Evolutionary conservation across 2,888 invertebrate genomes (phyloP).

Genomic region (Aphodius sticticus): DNA sequence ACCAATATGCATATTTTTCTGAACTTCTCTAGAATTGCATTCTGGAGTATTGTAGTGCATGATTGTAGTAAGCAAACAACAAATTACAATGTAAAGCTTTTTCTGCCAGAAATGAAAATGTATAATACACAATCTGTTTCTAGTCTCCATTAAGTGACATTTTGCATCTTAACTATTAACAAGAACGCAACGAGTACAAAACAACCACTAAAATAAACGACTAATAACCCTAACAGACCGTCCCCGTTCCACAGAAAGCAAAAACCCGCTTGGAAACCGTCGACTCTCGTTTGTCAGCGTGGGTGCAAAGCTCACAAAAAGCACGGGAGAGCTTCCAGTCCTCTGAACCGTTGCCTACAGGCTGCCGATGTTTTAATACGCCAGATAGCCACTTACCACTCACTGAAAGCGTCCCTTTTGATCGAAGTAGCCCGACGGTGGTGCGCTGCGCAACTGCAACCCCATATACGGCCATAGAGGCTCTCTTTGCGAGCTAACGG

Average conservation of each 20-base stretch:
- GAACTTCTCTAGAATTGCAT: no score
- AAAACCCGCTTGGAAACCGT: not conserved
- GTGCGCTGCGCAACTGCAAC: not conserved
- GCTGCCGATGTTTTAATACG: not conserved
- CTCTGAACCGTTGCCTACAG: not conserved
- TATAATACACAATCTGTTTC: no score
- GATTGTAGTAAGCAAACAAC: no score
- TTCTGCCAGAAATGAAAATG: no score
- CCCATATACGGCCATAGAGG: not conserved
- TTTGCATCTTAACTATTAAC: no score
- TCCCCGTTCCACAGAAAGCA: not conserved
- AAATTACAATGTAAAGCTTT: no score
- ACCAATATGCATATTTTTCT: no score
- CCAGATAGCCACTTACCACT: not conserved
- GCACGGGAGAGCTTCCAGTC: not conserved
- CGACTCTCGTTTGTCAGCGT: not conserved
- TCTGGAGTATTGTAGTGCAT: no score
- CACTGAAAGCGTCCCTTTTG: not conserved
- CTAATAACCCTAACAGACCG: no score
- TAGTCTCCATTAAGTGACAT: no score
- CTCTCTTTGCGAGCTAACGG: not conserved
- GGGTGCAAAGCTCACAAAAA: not conserved
- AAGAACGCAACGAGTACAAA: no score
- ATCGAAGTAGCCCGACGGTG: not conserved
- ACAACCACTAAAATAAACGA: no score